A percentile compares a stretch with the other conserved stretches of the same genome.
phyloP scores from a whole-genome alignment of 2,888 invertebrate genomes.

The Steinernema carpocapsae region DNA sequence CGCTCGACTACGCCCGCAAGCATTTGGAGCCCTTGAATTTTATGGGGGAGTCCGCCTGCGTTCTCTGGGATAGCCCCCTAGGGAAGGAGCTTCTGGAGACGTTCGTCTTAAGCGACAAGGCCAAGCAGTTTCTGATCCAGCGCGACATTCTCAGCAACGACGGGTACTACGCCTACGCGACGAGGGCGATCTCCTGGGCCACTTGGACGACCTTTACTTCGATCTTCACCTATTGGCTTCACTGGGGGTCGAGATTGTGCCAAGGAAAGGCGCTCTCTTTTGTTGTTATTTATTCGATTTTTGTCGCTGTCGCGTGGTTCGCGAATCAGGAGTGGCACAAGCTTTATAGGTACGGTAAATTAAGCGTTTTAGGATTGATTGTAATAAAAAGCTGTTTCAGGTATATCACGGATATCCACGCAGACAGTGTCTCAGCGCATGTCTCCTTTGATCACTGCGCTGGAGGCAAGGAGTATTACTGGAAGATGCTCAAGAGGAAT shows the following conservation, averaged over 20 bases:
- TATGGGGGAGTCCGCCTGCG: slow-evolving; percentile 51
- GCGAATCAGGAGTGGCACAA: slow-evolving; percentile 59
- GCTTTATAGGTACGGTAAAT: slow-evolving; percentile 53
- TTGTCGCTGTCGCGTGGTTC: slow-evolving; percentile 52
- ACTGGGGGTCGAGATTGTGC: slow-evolving; percentile 43
- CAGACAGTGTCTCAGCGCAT: slow-evolving; percentile 58
- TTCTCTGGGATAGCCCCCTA: slow-evolving; percentile 57
- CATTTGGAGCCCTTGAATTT: slow-evolving; percentile 43
- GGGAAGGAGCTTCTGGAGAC: slow-evolving; percentile 59
- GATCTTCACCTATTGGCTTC: slow-evolving; percentile 63
- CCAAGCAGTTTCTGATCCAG: slow-evolving; percentile 56
- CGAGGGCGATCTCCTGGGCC: slow-evolving; percentile 54
- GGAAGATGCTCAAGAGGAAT: slow-evolving; percentile 62
- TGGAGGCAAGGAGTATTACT: slow-evolving; percentile 66
- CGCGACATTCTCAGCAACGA: slow-evolving; percentile 62
- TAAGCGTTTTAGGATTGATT: background rate
- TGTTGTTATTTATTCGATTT: slow-evolving; percentile 52
- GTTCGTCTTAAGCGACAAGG: slow-evolving; percentile 59
- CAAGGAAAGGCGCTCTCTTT: slow-evolving; percentile 56
- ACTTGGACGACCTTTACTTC: slow-evolving; percentile 62
- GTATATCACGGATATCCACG: slow-evolving; percentile 60
- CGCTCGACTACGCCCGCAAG: slow-evolving; percentile 52
- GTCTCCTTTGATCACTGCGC: slow-evolving; percentile 59
- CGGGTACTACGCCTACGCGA: slow-evolving; percentile 61
- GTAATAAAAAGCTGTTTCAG: slow-evolving; percentile 41